Evolutionary conservation across 2,888 invertebrate species (phyloP).

Genomic region (Cactoblastis cactorum): DNA sequence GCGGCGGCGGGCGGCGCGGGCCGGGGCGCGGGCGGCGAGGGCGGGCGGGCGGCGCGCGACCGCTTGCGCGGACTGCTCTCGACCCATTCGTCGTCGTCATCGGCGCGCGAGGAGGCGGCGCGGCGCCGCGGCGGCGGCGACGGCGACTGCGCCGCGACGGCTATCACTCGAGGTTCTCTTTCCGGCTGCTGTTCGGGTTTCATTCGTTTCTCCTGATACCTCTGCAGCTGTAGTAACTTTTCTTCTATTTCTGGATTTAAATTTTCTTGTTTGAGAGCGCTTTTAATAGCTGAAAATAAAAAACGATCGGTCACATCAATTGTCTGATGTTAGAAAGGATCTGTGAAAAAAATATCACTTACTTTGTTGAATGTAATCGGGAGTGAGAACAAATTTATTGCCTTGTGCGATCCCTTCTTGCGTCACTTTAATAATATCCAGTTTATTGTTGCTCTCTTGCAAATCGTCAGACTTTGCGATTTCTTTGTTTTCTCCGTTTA

Average conservation of each 20-base stretch:
- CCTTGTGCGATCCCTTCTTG: slow-evolving; percentile 41
- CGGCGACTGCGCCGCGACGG: slow-evolving; percentile 32
- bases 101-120: slow-evolving; percentile 44
- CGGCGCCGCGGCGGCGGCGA: slow-evolving; percentile 52
- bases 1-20: slow-evolving; percentile 29
- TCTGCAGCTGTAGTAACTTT: slow-evolving; percentile 91
- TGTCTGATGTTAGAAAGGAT: too few relatives aligned
- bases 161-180: slow-evolving; percentile 50
- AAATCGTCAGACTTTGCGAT: slow-evolving; percentile 63
- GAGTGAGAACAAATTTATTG: slow-evolving; percentile 90
- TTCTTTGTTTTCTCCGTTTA: slow-evolving; percentile 70
- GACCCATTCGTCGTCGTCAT: slow-evolving; percentile 70
- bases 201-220: slow-evolving; percentile 90
- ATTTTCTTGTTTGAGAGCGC: slow-evolving; percentile 94
- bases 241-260: slow-evolving; percentile 95
- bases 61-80: slow-evolving; percentile 61
- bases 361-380: slow-evolving; percentile 97
- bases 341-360: slow-evolving; percentile 63
- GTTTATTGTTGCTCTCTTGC: slow-evolving; percentile 61
- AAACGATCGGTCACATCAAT: too few relatives aligned
- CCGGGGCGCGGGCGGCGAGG: slow-evolving; percentile 24
- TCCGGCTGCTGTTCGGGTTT: slow-evolving; percentile 73
- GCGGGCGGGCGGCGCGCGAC: slow-evolving; percentile 29
- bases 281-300: slow-evolving; percentile 87
- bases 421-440: slow-evolving; percentile 56